Percentiles rank a stretch among this genome's conserved stretches.
phyloP scores from a whole-genome alignment of 2,888 invertebrate species.

The Sarcophaga rosellei region DNA sequence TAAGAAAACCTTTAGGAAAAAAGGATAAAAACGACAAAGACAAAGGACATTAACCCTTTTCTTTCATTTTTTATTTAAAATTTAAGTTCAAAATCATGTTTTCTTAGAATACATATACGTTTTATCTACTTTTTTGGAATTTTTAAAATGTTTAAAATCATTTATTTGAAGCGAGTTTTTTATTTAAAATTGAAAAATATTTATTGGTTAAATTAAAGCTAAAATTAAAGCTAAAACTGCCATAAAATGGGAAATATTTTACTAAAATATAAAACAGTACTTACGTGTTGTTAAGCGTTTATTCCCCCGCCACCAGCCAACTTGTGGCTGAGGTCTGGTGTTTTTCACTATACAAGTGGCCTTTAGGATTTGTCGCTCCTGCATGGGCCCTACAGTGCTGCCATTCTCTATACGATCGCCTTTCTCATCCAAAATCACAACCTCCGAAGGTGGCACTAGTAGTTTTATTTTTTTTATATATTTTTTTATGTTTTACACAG shows the following conservation, averaged over 20 bases:
- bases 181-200: background rate
- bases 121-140: background rate
- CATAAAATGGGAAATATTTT: too few relatives aligned
- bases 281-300: constrained; percentile 83
- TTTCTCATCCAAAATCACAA: constrained; percentile 86
- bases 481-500: constrained; percentile 46
- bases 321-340: constrained; percentile 92
- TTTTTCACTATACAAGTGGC: constrained; percentile 84
- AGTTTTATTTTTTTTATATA: constrained; percentile 71
- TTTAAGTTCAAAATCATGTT: constrained; percentile 46
- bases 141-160: constrained; percentile 21
- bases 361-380: constrained; percentile 80
- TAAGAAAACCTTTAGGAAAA: background rate
- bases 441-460: constrained; percentile 91
- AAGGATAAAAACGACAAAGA: constrained; percentile 6
- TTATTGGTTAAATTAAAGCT: too few relatives aligned
- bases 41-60: constrained; percentile 16
- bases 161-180: constrained; percentile 10
- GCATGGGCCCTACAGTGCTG: constrained; percentile 80
- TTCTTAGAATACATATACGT: constrained; percentile 6
- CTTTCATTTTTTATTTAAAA: background rate
- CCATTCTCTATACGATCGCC: constrained; percentile 84
- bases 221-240: too few relatives aligned
- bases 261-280: constrained; percentile 64
- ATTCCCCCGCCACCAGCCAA: constrained; percentile 92